Percentiles rank a stretch among this genome's conserved stretches.
Evolutionary conservation across 2,888 invertebrate genomes (phyloP).

Genomic region (Bombylius discolor): DNA sequence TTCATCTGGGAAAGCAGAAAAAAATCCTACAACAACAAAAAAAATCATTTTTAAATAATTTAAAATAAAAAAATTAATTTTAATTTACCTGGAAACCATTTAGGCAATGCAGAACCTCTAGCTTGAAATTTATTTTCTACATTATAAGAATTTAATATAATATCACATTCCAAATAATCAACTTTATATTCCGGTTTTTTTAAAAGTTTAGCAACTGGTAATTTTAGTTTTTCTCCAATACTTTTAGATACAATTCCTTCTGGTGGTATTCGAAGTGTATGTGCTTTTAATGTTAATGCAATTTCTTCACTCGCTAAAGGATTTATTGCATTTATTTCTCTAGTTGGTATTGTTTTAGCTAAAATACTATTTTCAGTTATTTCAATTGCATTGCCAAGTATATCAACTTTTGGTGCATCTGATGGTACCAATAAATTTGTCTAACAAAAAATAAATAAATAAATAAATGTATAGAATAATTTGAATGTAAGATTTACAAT

Average conservation of each 20-base stretch:
- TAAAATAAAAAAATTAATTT: neutral
- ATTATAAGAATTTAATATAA: slow-evolving; percentile 4
- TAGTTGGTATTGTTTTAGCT: slow-evolving; percentile 3
- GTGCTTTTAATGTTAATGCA: slow-evolving; percentile 1
- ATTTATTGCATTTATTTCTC: slow-evolving; percentile 5
- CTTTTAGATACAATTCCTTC: slow-evolving; percentile 1
- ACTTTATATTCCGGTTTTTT: neutral
- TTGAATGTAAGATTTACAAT: slow-evolving; percentile 1
- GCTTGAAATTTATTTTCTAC: slow-evolving; percentile 9
- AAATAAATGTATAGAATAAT: too few relatives aligned
- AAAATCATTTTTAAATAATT: neutral
- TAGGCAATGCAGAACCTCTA: slow-evolving; percentile 5
- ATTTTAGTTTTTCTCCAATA: neutral
- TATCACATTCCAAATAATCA: slow-evolving; percentile 3
- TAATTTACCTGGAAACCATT: slow-evolving; percentile 11
- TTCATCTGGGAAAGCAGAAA: slow-evolving; percentile 7
- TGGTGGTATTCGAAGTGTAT: slow-evolving; percentile 2
- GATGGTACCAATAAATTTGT: slow-evolving; percentile 4
- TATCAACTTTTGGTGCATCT: slow-evolving; percentile 4
- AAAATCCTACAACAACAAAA: slow-evolving; percentile 3
- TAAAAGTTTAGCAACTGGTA: neutral
- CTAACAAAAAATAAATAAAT: neutral
- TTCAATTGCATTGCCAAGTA: slow-evolving; percentile 7
- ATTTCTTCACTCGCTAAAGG: slow-evolving; percentile 4
- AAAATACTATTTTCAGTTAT: slow-evolving; percentile 1